phyloP scores from a whole-genome alignment of 2,888 invertebrate species.

The Acronicta leporina region DNA sequence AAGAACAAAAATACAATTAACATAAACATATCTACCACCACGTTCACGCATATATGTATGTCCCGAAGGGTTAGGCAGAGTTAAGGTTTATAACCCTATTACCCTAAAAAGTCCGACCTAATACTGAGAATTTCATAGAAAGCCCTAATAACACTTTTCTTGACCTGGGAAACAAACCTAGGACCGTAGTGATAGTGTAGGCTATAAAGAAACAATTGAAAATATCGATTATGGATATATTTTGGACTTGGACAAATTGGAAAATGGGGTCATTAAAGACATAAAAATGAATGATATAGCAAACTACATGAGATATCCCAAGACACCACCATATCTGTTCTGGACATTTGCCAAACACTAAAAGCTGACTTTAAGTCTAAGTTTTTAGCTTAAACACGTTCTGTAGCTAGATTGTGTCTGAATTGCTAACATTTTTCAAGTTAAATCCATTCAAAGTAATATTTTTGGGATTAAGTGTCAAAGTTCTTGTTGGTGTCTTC shows the following conservation, averaged over 20 bases:
- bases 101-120: too few species aligned
- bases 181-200: too few species aligned
- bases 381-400: constrained; percentile 33
- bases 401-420: constrained; percentile 8
- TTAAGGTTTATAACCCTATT: too few species aligned
- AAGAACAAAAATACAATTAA: too few species aligned
- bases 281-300: constrained; percentile 37
- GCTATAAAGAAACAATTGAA: too few species aligned
- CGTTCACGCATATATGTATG: too few species aligned
- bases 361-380: constrained; percentile 23
- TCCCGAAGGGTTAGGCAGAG: too few species aligned
- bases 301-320: constrained; percentile 17
- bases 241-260: constrained; percentile 4
- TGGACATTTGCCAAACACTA: constrained; percentile 45
- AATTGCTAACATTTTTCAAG: constrained; percentile 10
- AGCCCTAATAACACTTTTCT: too few species aligned
- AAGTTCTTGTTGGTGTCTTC: neutral
- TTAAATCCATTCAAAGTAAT: neutral
- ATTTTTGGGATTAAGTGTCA: constrained; percentile 1
- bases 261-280: constrained; percentile 37
- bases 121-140: too few species aligned
- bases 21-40: too few species aligned
- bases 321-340: constrained; percentile 32
- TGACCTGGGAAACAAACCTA: too few species aligned
- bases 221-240: constrained; percentile 4